Base-by-base conservation (phyloP, 2,797 vertebrate species). In the Remorina albescens region DNA sequence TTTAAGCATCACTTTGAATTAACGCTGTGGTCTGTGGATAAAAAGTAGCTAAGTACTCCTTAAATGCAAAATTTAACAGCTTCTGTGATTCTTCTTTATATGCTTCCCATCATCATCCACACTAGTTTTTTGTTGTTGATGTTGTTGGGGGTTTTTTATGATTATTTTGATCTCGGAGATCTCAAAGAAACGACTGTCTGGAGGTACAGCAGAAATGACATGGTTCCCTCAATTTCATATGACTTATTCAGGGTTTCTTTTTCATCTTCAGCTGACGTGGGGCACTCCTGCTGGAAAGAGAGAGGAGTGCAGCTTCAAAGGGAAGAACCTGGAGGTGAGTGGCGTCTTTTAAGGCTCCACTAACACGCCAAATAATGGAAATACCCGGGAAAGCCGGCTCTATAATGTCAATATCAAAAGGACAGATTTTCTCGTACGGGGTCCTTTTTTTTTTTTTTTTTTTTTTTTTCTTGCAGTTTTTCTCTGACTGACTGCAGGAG, bases 231-330 rank as follows among this genome's bases (percentile, higher is more conserved):
- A 53, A 16, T 56, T 83, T 75, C 23, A 12, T 51, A 39, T 62
- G 23, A 82, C 61, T 80, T 62, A 77, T 66, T 82, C 23, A 30
- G 8, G 6, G 28, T 71, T 58, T 81, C 10, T 81, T 83, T 78
- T 72, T 64, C 28, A n/a, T 83, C 54, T 59, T 70, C 87, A 98
- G 97, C 91, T 98, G 81, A 92, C 61, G 0, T 98, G 97, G 97
- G 90, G 85, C 1, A 96, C 97, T 0, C 96, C 96, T 32, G 88
- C 93, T 2, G 94, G 94, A 67, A 96, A 96, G 89, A 96, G 97
- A 83, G 95, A 94, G 55, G 96, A 98, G 78, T 98, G 97, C 34
- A 94, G 95, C 76, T 98, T 98, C 91, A 98, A 98, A 88, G 97
- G 97, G 78, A 98, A 97, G 85, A 96, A 96, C 86, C 92, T 96